phyloP scores from a whole-genome alignment of 2,797 vertebrate genomes.

The Mormyrus proboscirostris region DNA sequence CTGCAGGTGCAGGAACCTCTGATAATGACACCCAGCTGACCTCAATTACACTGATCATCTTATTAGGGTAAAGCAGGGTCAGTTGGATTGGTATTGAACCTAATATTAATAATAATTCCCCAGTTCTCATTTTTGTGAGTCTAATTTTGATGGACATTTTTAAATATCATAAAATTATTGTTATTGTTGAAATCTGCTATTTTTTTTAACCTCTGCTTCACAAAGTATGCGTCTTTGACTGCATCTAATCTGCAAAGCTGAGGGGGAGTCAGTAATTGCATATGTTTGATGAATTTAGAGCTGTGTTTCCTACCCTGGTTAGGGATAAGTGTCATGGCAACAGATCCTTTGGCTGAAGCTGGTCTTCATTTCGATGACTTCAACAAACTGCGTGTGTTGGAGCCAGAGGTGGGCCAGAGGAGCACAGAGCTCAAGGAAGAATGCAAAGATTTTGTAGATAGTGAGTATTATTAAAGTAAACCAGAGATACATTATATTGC shows the following conservation, averaged over 20 bases:
- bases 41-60: not conserved
- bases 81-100: not conserved
- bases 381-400: slow-evolving; percentile 81
- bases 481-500: not conserved
- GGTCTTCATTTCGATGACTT: slow-evolving; percentile 87
- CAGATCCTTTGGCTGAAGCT: slow-evolving; percentile 73
- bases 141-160: not conserved
- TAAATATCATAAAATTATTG: not conserved
- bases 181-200: not conserved
- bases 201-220: not conserved
- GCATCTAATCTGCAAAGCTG: not conserved
- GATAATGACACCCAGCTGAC: not conserved
- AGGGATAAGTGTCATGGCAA: slow-evolving; percentile 67
- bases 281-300: not conserved
- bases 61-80: not conserved
- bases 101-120: not conserved
- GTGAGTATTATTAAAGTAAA: slow-evolving; percentile 58
- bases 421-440: slow-evolving; percentile 86
- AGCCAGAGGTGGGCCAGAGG: slow-evolving; percentile 81
- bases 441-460: slow-evolving; percentile 87
- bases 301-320: not conserved
- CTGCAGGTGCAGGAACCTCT: not conserved
- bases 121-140: not conserved
- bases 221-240: not conserved
- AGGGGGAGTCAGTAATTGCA: not conserved